Conservation (phyloP, 23 tunicate genomes). For the Ascidia mentula region DNA sequence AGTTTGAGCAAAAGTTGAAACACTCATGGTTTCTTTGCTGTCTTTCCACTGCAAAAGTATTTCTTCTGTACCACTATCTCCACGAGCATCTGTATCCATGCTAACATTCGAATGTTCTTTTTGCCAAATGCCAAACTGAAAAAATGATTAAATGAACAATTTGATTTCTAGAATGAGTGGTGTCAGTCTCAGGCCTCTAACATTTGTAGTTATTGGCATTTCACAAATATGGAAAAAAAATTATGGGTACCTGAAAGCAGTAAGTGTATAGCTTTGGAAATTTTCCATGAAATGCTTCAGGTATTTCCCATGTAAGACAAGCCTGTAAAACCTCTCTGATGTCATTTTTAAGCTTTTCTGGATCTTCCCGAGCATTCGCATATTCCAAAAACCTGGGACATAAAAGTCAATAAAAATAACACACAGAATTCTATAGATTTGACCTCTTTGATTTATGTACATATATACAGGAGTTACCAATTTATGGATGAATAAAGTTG, state of each 20-base stretch:
- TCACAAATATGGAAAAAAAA: too few species aligned
- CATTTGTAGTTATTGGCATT: too few species aligned
- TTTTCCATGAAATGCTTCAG: slow-evolving; percentile 11
- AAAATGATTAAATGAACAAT: background rate
- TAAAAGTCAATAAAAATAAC: background rate
- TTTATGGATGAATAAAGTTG: slow-evolving; percentile 17
- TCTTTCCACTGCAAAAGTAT: slow-evolving; percentile 23
- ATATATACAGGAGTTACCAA: slow-evolving; percentile 28
- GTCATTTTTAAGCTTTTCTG: slow-evolving; percentile 3
- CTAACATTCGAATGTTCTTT: background rate
- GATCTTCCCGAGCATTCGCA: slow-evolving; percentile 17
- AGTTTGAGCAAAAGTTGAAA: background rate
- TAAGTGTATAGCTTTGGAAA: slow-evolving; percentile 29
- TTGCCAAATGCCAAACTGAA: background rate
- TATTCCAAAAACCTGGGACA: slow-evolving; percentile 33
- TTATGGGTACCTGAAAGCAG: slow-evolving; percentile 59
- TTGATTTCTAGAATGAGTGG: background rate
- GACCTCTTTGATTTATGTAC: background rate
- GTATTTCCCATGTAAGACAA: slow-evolving; percentile 39
- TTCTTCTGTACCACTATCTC: background rate
- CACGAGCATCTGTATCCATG: background rate
- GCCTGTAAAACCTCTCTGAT: slow-evolving; percentile 28
- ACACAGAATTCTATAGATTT: background rate
- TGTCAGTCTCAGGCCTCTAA: too few species aligned
- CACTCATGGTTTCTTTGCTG: background rate